Conservation (phyloP, 2,113 vertebrate genomes). For the Delphinus delphis region DNA sequence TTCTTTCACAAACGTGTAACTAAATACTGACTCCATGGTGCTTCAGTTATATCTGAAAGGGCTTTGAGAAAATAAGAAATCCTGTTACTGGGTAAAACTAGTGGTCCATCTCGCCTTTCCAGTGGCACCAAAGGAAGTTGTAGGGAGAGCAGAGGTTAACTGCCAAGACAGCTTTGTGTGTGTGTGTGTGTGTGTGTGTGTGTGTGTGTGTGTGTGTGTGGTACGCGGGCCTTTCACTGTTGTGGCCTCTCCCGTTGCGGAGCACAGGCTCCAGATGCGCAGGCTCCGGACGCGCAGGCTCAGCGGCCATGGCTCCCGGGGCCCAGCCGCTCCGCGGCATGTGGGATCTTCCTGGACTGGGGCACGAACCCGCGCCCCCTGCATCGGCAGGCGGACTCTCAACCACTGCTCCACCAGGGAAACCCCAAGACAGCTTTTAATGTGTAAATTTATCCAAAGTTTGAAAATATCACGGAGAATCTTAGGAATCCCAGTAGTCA, state of each 20-base stretch:
- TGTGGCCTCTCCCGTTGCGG: too few species aligned
- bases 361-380: too few species aligned
- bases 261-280: too few species aligned
- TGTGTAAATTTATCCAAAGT: background rate
- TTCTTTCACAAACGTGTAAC: background rate
- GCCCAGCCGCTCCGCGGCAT: too few species aligned
- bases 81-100: background rate
- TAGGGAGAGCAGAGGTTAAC: background rate
- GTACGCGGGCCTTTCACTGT: too few species aligned
- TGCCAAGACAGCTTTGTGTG: background rate
- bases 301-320: too few species aligned
- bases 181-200: too few species aligned
- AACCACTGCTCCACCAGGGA: too few species aligned
- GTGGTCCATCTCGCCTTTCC: background rate
- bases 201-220: too few species aligned
- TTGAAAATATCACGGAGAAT: background rate
- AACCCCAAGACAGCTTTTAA: background rate
- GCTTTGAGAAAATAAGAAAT: background rate
- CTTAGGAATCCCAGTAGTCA: background rate
- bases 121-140: background rate
- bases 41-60: background rate
- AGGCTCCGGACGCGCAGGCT: too few species aligned
- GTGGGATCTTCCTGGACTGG: too few species aligned
- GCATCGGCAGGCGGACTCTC: too few species aligned
- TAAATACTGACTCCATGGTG: background rate